phyloP scores from a whole-genome alignment of 2,888 invertebrate genomes.

The Taenaris catops region DNA sequence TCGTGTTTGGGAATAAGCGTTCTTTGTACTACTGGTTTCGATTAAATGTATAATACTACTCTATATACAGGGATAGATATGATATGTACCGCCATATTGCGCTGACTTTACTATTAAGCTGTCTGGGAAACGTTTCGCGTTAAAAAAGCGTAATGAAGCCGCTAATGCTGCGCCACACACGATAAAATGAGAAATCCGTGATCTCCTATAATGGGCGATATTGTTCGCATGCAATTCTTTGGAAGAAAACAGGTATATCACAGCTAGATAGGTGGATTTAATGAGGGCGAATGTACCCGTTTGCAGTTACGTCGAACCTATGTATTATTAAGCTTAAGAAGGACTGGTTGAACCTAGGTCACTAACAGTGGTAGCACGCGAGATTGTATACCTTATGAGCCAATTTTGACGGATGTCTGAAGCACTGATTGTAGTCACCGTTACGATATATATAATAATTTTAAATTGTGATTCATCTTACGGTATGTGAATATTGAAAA shows the following conservation, averaged over 20 bases:
- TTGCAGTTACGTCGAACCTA: conserved; percentile 58
- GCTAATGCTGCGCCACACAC: conserved; percentile 14
- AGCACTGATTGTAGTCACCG: conserved; percentile 19
- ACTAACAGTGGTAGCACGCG: conserved; percentile 57
- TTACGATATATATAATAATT: conserved; percentile 12
- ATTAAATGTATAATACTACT: too few relatives aligned
- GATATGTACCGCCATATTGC: too few relatives aligned
- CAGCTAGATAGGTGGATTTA: conserved; percentile 37
- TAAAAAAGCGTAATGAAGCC: conserved; percentile 17
- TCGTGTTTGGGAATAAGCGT: too few relatives aligned
- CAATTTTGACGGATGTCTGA: conserved; percentile 24
- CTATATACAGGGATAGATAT: too few relatives aligned
- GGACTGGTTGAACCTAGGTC: conserved; percentile 64
- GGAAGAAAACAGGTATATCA: conserved; percentile 15
- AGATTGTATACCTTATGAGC: conserved; percentile 32
- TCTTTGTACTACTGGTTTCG: too few relatives aligned
- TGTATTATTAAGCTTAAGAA: conserved; percentile 75
- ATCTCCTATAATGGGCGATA: conserved; percentile 19
- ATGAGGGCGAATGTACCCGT: conserved; percentile 56
- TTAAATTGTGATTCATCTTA: too few relatives aligned
- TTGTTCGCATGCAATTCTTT: conserved; percentile 19
- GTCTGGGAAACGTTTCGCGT: conserved; percentile 10
- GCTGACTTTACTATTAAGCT: too few relatives aligned
- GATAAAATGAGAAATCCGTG: conserved; percentile 19
- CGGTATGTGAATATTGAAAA: too few relatives aligned